Conservation (phyloP, 2,888 invertebrate species). For the Latheticus oryzae region DNA sequence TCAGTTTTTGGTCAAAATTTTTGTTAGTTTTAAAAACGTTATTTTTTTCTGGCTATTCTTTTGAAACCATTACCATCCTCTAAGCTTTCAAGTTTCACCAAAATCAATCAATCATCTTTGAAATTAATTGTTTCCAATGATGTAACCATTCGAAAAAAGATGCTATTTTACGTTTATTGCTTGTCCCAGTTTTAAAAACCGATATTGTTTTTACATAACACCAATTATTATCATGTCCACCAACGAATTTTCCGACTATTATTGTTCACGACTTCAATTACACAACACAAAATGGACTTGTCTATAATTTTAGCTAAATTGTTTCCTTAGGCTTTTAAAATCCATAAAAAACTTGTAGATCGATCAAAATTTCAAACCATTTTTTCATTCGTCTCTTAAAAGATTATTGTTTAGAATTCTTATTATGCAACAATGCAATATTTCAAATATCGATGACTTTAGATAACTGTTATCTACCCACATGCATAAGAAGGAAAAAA, state of each 20-base stretch:
- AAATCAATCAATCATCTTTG: constrained; percentile 4
- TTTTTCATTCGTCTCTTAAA: no score
- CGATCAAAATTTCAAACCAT: no score
- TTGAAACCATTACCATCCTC: no score
- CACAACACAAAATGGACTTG: constrained; percentile 3
- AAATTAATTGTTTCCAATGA: background rate
- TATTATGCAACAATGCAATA: no score
- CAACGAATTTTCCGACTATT: constrained; percentile 2
- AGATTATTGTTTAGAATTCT: no score
- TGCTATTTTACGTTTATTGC: no score
- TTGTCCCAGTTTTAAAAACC: no score
- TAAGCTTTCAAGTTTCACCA: no score
- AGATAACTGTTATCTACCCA: constrained; percentile 27
- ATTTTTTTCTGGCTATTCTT: no score
- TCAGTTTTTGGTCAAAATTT: no score
- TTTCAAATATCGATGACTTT: constrained; percentile 31
- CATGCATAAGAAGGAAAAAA: constrained; percentile 9
- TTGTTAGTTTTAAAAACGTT: no score
- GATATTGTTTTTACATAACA: background rate
- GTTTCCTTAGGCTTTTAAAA: background rate
- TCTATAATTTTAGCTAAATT: background rate
- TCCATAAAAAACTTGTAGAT: no score
- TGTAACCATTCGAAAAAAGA: background rate
- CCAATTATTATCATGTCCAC: background rate
- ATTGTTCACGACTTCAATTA: background rate